Evolutionary conservation across 64 coral and sea anemone species (phyloP), one percentile per base, ranked within the genome.

Genomic region (Cladopsammia gracilis): DNA sequence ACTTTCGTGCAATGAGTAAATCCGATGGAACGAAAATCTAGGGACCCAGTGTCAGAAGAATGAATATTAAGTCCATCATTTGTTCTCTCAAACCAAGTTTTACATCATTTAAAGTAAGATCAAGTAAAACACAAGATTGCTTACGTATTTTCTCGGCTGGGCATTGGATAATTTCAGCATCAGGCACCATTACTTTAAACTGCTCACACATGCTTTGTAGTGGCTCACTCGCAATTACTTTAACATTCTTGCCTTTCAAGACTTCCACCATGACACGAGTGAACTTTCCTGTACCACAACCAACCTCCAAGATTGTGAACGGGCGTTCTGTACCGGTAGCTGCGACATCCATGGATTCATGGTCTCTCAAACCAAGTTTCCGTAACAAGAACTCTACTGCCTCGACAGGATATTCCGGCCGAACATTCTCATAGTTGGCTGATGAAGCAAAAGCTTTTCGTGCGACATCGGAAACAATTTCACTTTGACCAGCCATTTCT

Each of bases 281-380:
- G 10, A 91, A 91, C 62, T 91, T 81, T 61, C 89, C 89, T 47
- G 89, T 91, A 18, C 89, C 89, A 58, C 76, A 64, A 47, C 48
- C 89, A 19, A 91, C 45, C 24, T 91, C 89, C 62, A 91, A 71
- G 20, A 91, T 60, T 23, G 89, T 83, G 50, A 77, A 77, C 11
- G 75, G 48, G 46, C 75, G 75, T 54, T 52, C 49, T 54, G 12
- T 24, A 8, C 6, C 22, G 20, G 6, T 10, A 6, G 22, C 46
- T 56, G 48, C 16, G 0, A 19, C 3, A 7, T 77, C 20, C 13
- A 18, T 19, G 5, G 12, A 13, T 0, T 64, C 14, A 23, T 77
- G 10, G 10, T 24, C 49, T 23, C 10, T 77, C 7, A 52, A 6
- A 77, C 75, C 75, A 77, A 77, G 75, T 54, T 77, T 77, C 3